Conservation (phyloP, 2,113 vertebrate species). For the Gambusia affinis region DNA sequence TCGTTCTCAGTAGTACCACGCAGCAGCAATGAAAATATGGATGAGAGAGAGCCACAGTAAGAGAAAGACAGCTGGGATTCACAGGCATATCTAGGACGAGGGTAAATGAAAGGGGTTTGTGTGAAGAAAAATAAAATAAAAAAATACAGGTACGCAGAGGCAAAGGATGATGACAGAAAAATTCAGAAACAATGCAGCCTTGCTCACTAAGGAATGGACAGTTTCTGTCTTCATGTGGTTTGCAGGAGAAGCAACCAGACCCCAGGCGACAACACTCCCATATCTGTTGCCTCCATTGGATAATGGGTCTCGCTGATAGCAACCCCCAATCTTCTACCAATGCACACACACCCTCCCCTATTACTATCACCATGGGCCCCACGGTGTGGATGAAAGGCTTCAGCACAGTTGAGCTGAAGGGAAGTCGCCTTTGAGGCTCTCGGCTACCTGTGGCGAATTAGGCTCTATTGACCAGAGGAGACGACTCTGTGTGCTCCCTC, state of each 20-base stretch:
- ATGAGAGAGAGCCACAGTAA: conserved; percentile 17
- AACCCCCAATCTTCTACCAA: neutral
- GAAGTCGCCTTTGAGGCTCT: conserved; percentile 63
- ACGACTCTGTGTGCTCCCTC: conserved; percentile 56
- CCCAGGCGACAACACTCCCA: conserved; percentile 41
- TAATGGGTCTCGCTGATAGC: conserved; percentile 62
- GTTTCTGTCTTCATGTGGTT: conserved; percentile 34
- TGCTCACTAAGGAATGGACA: conserved; percentile 28
- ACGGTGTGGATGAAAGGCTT: conserved; percentile 65
- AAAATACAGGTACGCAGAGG: neutral
- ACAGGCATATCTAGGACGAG: conserved; percentile 20
- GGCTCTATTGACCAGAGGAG: conserved; percentile 74
- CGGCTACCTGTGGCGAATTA: conserved; percentile 75
- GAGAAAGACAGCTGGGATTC: conserved; percentile 22
- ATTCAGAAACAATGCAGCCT: conserved; percentile 44
- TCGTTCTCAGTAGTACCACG: conserved; percentile 16
- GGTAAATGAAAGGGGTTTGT: neutral
- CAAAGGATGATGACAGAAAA: conserved; percentile 29
- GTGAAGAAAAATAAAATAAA: neutral
- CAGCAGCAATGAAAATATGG: conserved; percentile 29
- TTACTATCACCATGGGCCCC: conserved; percentile 36
- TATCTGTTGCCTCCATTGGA: conserved; percentile 60
- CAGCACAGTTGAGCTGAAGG: conserved; percentile 63
- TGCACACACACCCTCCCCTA: conserved; percentile 19
- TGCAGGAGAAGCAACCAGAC: conserved; percentile 26